Base-by-base conservation (phyloP, 2,113 vertebrate genomes). In the Cochlearius cochlearius region DNA sequence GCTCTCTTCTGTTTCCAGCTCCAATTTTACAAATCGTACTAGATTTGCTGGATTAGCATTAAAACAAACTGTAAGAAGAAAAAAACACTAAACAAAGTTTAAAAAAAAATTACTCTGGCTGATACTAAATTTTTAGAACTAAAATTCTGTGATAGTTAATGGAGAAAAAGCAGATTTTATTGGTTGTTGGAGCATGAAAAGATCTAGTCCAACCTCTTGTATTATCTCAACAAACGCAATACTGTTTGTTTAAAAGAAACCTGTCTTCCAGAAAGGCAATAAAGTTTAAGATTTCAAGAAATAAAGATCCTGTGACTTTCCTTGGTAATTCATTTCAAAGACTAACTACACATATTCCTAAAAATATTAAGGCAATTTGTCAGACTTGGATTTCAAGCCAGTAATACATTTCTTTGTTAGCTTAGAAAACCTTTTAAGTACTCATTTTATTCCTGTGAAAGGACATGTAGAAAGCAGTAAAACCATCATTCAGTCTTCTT, bases 331-430 rank as follows among this genome's bases (percentile, higher is more conserved):
- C 0, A 66, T 72, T 78, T 84, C 53, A 79, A 85, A 91, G 26
- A 66, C 26, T 64, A 72, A 60, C 39, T 87, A 59, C 15, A 81
- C 7, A 56, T 38, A 90, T 20, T 73, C 32, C 58, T 81, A 66
- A 92, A 96, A 90, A 52, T 85, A 79, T 58, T 88, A 78, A 72
- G 20, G 27, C n/a, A 74, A 75, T 91, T 82, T 82, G 52, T 93
- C 85, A 92, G 49, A 82, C 7, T 82, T 93, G 19, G 62, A 82
- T 91, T 79, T 93, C 62, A 95, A 82, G 34, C 5, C 49, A 72
- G n/a, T 74, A 81, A 68, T 38, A 60, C 18, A 52, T 68, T 90
- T 72, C 21, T 63, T 39, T 82, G 36, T 14, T 67, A 82, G 20
- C 43, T 75, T 10, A 80, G 32, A 73, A 69, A 78, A 74, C 11